phyloP scores from a whole-genome alignment of 2,888 invertebrate genomes.

The Agrotis puta region DNA sequence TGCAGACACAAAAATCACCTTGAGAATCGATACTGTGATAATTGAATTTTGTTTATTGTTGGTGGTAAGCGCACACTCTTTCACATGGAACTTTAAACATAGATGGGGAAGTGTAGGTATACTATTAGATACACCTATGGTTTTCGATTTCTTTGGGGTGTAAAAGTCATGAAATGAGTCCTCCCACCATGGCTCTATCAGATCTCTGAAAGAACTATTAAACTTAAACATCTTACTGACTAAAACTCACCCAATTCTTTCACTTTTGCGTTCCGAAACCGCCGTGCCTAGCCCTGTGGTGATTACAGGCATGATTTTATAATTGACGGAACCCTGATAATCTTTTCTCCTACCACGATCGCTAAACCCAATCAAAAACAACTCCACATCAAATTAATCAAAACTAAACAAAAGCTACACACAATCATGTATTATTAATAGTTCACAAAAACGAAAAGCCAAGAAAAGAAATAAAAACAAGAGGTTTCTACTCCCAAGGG shows the following conservation, averaged over 20 bases:
- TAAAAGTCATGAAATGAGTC: no score
- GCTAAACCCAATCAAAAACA: conserved; percentile 28
- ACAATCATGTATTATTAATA: conserved; percentile 59
- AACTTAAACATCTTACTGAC: no score
- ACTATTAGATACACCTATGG: no score
- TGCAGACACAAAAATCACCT: not conserved
- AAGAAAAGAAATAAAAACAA: conserved; percentile 59
- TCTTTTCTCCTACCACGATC: not conserved
- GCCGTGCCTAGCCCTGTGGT: no score
- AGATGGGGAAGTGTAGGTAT: no score
- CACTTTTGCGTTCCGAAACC: no score
- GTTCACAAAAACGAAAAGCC: conserved; percentile 39
- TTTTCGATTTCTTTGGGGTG: no score
- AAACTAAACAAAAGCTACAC: conserved; percentile 51
- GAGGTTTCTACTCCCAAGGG: conserved; percentile 54
- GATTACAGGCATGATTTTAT: no score
- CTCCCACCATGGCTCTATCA: no score
- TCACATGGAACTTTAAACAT: no score
- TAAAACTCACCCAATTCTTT: not conserved
- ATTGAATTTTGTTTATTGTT: not conserved
- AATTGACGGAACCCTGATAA: not conserved
- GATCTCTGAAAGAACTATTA: no score
- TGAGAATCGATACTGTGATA: not conserved
- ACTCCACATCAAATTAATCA: conserved; percentile 23
- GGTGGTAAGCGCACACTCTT: no score